These are phyloP conservation scores for Pygoscelis antarcticus DNA, from an alignment of 2,113 vertebrate species.

Conservation along the genomic window DNA sequence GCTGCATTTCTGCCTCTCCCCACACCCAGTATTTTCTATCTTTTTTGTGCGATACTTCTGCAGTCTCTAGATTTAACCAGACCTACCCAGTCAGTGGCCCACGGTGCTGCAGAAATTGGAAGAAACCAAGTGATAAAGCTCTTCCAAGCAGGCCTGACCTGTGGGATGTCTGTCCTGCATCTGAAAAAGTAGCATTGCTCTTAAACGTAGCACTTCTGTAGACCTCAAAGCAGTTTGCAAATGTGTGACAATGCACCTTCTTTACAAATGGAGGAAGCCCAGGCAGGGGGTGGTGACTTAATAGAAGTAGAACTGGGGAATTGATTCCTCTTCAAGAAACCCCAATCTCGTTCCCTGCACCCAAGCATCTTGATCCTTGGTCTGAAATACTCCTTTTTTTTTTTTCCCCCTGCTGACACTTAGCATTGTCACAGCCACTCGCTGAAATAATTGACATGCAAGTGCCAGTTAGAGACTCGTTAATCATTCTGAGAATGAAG, in stretches of 20 bases:
- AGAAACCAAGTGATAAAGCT: background rate
- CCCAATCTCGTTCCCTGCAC: background rate
- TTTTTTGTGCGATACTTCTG: background rate
- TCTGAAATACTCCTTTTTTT: background rate
- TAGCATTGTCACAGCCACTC: background rate
- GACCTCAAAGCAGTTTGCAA: background rate
- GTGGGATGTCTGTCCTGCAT: background rate
- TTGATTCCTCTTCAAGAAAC: background rate
- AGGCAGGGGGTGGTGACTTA: background rate
- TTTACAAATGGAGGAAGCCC: background rate
- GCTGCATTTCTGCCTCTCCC: background rate
- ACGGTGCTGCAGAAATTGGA: background rate
- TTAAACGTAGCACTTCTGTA: background rate
- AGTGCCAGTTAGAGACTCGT: background rate
- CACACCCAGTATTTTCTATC: background rate
- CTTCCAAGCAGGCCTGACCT: background rate
- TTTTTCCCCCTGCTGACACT: background rate
- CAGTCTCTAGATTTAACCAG: background rate
- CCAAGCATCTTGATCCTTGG: background rate
- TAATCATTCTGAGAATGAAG: slow-evolving; percentile 51
- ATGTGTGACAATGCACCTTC: background rate
- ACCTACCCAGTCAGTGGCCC: background rate
- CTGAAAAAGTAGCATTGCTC: background rate
- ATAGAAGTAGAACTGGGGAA: background rate
- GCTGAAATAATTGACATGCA: slow-evolving; percentile 44